These are phyloP conservation scores for Mustela nigripes DNA, from an alignment of 2,113 vertebrate species.

Conservation along the genomic window DNA sequence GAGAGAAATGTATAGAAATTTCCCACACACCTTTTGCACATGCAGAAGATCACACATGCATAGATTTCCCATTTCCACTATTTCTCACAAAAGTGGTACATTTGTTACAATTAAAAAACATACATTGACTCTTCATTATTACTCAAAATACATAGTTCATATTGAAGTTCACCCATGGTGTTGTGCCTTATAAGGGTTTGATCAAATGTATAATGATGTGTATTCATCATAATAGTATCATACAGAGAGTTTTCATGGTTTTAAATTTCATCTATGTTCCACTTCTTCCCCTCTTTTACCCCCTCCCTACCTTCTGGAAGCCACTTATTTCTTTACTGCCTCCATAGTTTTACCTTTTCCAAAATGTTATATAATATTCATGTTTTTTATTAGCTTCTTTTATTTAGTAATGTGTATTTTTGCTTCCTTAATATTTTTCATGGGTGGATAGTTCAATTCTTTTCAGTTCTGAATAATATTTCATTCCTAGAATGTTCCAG, in stretches of 20 bases:
- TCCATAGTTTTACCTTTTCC: background rate
- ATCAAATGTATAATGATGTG: background rate
- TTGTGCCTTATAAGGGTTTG: background rate
- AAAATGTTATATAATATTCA: background rate
- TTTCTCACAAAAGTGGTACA: background rate
- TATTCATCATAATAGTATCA: background rate
- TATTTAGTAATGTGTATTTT: background rate
- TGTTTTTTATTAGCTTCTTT: background rate
- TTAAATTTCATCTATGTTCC: background rate
- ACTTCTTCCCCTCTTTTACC: background rate
- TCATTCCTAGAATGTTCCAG: background rate
- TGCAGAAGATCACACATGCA: background rate
- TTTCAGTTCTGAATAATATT: background rate
- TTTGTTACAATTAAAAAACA: background rate
- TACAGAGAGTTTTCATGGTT: background rate
- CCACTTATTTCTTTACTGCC: background rate
- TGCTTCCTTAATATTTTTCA: background rate
- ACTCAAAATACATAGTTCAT: background rate
- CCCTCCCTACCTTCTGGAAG: background rate
- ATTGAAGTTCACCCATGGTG: background rate
- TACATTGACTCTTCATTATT: background rate
- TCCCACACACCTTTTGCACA: too few species aligned
- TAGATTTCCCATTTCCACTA: background rate
- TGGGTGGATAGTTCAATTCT: background rate
- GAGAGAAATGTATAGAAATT: background rate